Base-by-base conservation (phyloP, 2,888 invertebrate genomes). In the Stenichneumon culpator region DNA sequence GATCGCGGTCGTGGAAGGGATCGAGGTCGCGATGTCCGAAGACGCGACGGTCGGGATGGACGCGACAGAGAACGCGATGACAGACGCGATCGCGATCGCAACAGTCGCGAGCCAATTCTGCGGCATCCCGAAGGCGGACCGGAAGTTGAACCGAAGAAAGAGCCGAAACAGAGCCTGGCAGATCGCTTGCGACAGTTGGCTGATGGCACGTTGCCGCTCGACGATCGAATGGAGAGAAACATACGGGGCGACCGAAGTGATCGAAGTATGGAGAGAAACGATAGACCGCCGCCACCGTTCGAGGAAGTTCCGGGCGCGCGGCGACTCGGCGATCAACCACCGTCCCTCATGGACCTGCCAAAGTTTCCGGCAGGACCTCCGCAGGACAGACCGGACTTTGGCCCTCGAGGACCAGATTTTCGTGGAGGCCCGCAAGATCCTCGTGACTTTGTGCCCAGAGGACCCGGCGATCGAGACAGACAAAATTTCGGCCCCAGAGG, bases 141-240 rank as follows among this genome's bases (percentile, higher is more conserved):
- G 77, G 88, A 87, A 52, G 86, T 70, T 44, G 82, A 89, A 73
- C 6, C 73, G 11, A 94, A 93, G 65, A 94, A 94, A 65, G 93
- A 93, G 1, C 88, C 90, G 50, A 94, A 94, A 84, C 92, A 91
- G 2, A 93, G 94, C 63, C 90, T 94, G 2, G 92, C 94, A 0
- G 94, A 94, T 32, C 90, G 94, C 16, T 84, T 94, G 3, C 90
- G 94, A 6, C 94, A 93, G 78, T 86, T 94, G 19, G 94, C 94
- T 0, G 94, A 94, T 79, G 94, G 94, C 1, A 93, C 93, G 6
- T 83, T 93, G 63, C 93, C 92, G 0, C 52, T 94, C 1, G 93
- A 93, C 47, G 94, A 94, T 68, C 90, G 93, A 19, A 91, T 92
- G 79, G 93, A 92, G 3, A 86, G 90, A 16, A 90, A 90, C 44